Evolutionary conservation across 92 coral and sea anemone species (phyloP), one percentile per base, ranked within the genome.

Genomic region (Palythoa caribaeorum): DNA sequence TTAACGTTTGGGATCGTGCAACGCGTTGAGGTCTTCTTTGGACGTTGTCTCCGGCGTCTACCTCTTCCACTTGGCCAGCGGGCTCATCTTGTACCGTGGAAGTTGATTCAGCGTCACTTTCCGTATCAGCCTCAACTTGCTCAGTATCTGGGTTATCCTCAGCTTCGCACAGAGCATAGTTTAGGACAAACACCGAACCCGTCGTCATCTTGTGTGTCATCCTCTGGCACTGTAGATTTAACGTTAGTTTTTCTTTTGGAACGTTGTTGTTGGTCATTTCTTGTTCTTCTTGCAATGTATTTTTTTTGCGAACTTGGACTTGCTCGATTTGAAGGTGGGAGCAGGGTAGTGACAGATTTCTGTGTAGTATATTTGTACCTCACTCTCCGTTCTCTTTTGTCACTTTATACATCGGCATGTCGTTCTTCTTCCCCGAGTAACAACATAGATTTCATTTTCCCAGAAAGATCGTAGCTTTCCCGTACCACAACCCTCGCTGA

Each of bases 401-500:
- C n/a, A n/a, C n/a, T n/a, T n/a, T n/a, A n/a, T n/a, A n/a, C n/a
- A n/a, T n/a, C n/a, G n/a, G n/a, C n/a, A n/a, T n/a, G n/a, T n/a
- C n/a, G n/a, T n/a, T n/a, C n/a, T n/a, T n/a, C n/a, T n/a, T n/a
- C n/a, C n/a, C n/a, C n/a, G n/a, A n/a, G n/a, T n/a, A n/a, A n/a
- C n/a, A n/a, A n/a, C 10, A 5, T 10, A 51, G 38, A 8, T 10
- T 51, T 51, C 55, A 51, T 80, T 86, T 59, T 92, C 94, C 92
- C 92, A 89, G 80, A 85, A 89, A 2, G 90, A 79, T 39, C 87
- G 54, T 78, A 86, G 71, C 55, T 88, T 91, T 84, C 91, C 93
- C 17, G 91, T 83, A 40, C 91, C 91, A 36, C 78, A 84, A 48
- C 77, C 79, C 73, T 91, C 90, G 50, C 83, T 44, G 13, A 84